Evolutionary conservation across 2,113 vertebrate species (phyloP).

Genomic region (Dipodomys stephensi): DNA sequence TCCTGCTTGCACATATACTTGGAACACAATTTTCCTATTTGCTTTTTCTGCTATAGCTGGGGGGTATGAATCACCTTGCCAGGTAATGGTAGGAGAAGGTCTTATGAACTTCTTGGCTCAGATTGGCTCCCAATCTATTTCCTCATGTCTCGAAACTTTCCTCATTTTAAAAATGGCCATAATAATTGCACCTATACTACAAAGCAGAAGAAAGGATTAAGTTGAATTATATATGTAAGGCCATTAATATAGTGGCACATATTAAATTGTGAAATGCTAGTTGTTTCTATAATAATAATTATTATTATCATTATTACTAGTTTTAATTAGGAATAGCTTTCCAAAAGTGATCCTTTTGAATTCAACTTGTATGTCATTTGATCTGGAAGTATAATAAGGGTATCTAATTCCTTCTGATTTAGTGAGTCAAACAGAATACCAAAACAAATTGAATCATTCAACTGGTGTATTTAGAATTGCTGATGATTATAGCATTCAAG

Average conservation of each 20-base stretch:
- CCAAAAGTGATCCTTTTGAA: slow-evolving; percentile 71
- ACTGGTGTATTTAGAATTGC: slow-evolving; percentile 81
- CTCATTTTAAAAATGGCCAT: slow-evolving; percentile 25
- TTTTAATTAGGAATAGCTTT: slow-evolving; percentile 71
- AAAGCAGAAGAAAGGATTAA: not conserved
- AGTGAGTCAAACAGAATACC: slow-evolving; percentile 77
- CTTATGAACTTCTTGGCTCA: no score
- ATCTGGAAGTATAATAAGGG: slow-evolving; percentile 79
- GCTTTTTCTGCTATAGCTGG: no score
- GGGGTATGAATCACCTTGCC: no score
- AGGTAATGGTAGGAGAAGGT: no score
- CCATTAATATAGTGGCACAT: not conserved
- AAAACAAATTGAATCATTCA: slow-evolving; percentile 82
- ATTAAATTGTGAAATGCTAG: slow-evolving; percentile 50
- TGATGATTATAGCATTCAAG: slow-evolving; percentile 76
- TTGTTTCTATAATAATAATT: slow-evolving; percentile 55
- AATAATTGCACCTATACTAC: not conserved
- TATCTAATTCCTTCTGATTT: slow-evolving; percentile 72
- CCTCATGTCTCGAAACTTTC: not conserved
- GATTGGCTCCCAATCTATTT: no score
- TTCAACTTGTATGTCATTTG: slow-evolving; percentile 72
- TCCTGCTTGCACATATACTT: no score
- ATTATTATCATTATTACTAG: slow-evolving; percentile 49
- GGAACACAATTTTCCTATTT: no score
- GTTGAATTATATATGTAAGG: slow-evolving; percentile 47